These are phyloP conservation scores for Orthosia cruda DNA, from an alignment of 2,888 invertebrate genomes.

Conservation along the genomic window DNA sequence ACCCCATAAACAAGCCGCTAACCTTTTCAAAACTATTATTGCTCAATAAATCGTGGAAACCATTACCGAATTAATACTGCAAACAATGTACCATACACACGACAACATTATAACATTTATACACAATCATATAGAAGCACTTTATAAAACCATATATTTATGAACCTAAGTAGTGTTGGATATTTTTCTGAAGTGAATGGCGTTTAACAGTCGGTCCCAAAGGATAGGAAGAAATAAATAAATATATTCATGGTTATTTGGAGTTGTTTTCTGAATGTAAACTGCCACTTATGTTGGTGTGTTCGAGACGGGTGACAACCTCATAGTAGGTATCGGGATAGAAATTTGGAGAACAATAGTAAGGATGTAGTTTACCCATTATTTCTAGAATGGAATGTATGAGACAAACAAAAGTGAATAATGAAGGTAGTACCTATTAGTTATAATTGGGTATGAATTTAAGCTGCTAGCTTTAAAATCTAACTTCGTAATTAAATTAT, in stretches of 20 bases:
- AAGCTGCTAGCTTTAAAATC: too few species aligned
- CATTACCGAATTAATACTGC: conserved; percentile 21
- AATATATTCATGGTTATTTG: conserved; percentile 38
- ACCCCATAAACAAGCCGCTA: conserved; percentile 4
- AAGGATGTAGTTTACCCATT: too few species aligned
- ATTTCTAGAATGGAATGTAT: too few species aligned
- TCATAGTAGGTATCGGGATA: conserved; percentile 3
- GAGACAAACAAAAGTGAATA: too few species aligned
- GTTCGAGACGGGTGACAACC: conserved; percentile 1
- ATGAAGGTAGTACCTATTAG: too few species aligned
- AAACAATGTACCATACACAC: conserved; percentile 35
- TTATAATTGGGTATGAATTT: too few species aligned
- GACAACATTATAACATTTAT: conserved; percentile 1
- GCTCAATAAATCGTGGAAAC: conserved; percentile 28
- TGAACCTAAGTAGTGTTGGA: conserved; percentile 12
- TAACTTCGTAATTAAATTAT: too few species aligned
- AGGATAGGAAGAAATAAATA: background rate
- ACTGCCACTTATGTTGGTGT: conserved; percentile 31
- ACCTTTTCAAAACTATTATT: conserved; percentile 31
- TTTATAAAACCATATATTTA: conserved; percentile 33
- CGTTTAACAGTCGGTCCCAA: conserved; percentile 6
- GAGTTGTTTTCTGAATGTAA: conserved; percentile 42
- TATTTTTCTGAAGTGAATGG: conserved; percentile 24
- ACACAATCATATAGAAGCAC: conserved; percentile 29
- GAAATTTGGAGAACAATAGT: too few species aligned